Evolutionary conservation across 2,797 vertebrate genomes (phyloP), one percentile per base, ranked within the genome.

Genomic region (Clarias fuscus): DNA sequence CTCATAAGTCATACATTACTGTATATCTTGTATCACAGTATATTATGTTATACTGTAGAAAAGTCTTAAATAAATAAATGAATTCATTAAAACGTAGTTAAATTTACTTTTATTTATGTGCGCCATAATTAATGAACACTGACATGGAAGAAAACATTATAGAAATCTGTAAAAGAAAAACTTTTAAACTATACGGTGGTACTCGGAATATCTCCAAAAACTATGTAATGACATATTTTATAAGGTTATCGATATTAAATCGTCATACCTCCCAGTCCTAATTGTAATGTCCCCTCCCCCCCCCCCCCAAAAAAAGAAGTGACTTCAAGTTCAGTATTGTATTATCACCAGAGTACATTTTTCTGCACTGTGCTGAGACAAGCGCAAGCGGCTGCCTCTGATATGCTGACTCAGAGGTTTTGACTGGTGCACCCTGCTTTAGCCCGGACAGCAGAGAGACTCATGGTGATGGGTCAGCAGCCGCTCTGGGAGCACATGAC

Each of bases 391-490:
- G 17, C 62, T 61, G 53, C 77, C 33, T 67, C 8, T 10, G 27
- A 67, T 75, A 30, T 10, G 70, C 78, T 88, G 86, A 86, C 27
- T 64, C 24, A 4, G 53, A 84, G 62, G 59, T 56, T 67, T 67
- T 73, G 68, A 82, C 82, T 83, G 61, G 76, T 88, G 56, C 61
- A 2, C n/a, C 77, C 82, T 79, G 59, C 68, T 83, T 58, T 80
- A 68, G n/a, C 59, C 65, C 67, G 71, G n/a, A 85, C 65, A 86
- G 71, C 75, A 17, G 17, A n/a, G 71, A 65, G 61, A 58, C 22
- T 84, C 84, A 83, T 67, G 82, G 76, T 82, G 65, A 84, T 76
- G 82, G 82, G 82, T 86, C 82, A 84, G 59, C 62, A 82, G 72
- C 78, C 17, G 56, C 86, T 71, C 33, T 1, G 33, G 64, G 76